Evolutionary conservation across 2,888 invertebrate genomes (phyloP).

Genomic region (Agrochola lychnidis): DNA sequence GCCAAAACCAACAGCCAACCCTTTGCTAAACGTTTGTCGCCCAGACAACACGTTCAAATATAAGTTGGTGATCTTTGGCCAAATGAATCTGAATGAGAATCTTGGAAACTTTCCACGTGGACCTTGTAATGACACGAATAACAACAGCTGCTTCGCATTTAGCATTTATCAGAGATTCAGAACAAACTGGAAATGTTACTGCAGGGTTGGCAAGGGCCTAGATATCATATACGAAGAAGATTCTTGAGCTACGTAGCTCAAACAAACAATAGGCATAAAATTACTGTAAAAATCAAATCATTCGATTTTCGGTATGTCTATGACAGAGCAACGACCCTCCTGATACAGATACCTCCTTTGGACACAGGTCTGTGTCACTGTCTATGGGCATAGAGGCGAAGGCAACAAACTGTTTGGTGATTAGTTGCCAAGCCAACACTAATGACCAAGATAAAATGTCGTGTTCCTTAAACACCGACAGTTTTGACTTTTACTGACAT

Average conservation of each 20-base stretch:
- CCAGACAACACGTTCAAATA: slow-evolving; percentile 6
- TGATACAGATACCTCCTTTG: background rate
- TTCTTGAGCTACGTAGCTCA: background rate
- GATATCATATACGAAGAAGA: background rate
- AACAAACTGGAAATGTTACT: slow-evolving; percentile 14
- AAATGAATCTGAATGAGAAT: slow-evolving; percentile 36
- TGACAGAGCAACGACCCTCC: background rate
- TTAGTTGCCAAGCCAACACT: slow-evolving; percentile 41
- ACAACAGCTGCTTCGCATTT: slow-evolving; percentile 46
- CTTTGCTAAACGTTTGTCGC: slow-evolving; percentile 23
- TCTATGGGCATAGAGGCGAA: background rate
- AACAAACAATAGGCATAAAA: background rate
- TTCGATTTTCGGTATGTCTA: background rate
- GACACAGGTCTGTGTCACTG: background rate
- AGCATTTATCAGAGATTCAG: slow-evolving; percentile 10
- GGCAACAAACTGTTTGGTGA: slow-evolving; percentile 13
- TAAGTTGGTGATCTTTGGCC: slow-evolving; percentile 40
- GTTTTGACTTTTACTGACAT: background rate
- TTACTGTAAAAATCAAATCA: background rate
- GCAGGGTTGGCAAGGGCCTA: slow-evolving; percentile 9
- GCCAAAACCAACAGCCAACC: slow-evolving; percentile 34
- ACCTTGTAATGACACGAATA: slow-evolving; percentile 56
- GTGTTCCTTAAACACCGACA: background rate
- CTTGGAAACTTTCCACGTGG: slow-evolving; percentile 57
- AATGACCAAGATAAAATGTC: slow-evolving; percentile 18